phyloP scores from a whole-genome alignment of 2,888 invertebrate species.

The Melangyna quadrimaculata region DNA sequence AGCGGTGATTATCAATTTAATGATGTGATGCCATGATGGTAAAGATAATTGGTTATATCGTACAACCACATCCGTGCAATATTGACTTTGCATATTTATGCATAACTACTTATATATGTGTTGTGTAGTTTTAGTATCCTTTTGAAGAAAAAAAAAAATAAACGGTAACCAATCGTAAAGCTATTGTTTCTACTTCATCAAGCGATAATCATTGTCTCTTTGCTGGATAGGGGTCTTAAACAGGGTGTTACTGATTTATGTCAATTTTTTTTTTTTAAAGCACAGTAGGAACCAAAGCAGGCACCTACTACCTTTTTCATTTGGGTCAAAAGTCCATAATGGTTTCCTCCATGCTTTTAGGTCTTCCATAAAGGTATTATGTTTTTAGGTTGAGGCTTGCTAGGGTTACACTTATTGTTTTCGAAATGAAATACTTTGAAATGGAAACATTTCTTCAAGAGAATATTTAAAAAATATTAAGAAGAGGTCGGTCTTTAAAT shows the following conservation, averaged over 20 bases:
- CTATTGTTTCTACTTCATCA: slow-evolving; percentile 37
- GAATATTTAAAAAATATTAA: too few species aligned
- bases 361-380: too few species aligned
- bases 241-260: background rate
- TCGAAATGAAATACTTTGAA: too few species aligned
- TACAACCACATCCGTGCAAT: background rate
- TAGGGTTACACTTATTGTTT: too few species aligned
- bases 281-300: too few species aligned
- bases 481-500: too few species aligned
- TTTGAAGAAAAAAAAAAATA: too few species aligned
- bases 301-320: too few species aligned
- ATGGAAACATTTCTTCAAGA: too few species aligned
- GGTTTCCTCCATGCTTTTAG: too few species aligned
- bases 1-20: slow-evolving; percentile 11
- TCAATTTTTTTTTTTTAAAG: background rate
- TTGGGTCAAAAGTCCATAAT: too few species aligned
- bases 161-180: slow-evolving; percentile 21
- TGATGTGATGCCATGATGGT: slow-evolving; percentile 9
- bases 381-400: too few species aligned
- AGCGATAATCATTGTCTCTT: background rate
- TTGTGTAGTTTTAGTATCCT: background rate
- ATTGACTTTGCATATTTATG: background rate
- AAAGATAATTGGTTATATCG: slow-evolving; percentile 5
- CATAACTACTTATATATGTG: background rate
- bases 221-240: background rate